Evolutionary conservation across 2,888 invertebrate genomes (phyloP), one percentile per base, ranked within the genome.

Genomic region (Philaethria dido): DNA sequence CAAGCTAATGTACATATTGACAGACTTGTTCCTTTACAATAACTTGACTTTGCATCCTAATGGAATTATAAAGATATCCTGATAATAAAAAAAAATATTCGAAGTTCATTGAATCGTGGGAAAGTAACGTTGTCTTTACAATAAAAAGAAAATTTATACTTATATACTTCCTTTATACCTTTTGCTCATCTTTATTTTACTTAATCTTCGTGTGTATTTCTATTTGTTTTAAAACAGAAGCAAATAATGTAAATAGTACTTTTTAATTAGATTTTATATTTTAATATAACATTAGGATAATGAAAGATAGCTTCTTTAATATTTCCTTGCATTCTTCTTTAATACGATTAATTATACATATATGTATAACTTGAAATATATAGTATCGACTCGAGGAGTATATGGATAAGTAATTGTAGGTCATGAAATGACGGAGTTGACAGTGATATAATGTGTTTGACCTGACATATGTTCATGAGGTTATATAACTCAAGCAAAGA

Each of bases 401-500:
- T 50, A 9, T 39, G 60, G 55, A 54, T 66, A 66, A 45, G 64
- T 66, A 54, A 64, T 70, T 70, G 64, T 64, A 66, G 66, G 47
- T 57, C 33, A 62, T 62, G 64, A 55, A 71, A 69, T 69, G 62
- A 62, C 60, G 48, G 68, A 62, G 64, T 50, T 45, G 33, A 64
- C 64, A 54, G 50, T 64, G 62, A n/a, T n/a, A n/a, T 62, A 14
- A 36, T 68, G 62, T 29, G 60, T 50, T 25, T 48, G 61, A 48
- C 62, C 47, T 68, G 69, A 68, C 69, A 68, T 59, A 71, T 62
- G 55, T 69, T 64, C 66, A 62, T 44, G 70, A 71, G 68, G 65
- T 52, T 68, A 73, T 76, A 79, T 79, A 75, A 80, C 72, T 77
- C 77, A 78, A 73, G 33, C 33, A 1, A 33, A 33, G 6, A 8